Base-by-base conservation (phyloP, 2,113 vertebrate species). In the Eurystomus gularis region DNA sequence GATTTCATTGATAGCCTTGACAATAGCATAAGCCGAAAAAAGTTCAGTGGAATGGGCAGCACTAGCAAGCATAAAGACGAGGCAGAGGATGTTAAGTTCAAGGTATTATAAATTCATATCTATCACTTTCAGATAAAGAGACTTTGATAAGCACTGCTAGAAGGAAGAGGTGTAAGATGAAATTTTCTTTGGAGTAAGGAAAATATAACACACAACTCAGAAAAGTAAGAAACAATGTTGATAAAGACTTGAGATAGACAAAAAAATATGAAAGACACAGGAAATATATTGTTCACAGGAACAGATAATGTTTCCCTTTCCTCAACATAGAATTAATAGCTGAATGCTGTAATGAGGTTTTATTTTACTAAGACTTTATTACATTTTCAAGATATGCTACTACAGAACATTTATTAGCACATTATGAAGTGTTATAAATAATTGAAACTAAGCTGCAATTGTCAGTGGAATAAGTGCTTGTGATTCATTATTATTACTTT, bases 391-490 rank as follows among this genome's bases (percentile, higher is more conserved):
- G 93, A 60, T 60, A 28, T 40, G 26, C 54, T 83, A 77, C 75
- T 94, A 79, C 73, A 91, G 91, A 86, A 94, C 84, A 93, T 88
- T 81, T 96, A 96, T 96, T 95, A 90, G 79, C 52, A 90, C 37
- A 77, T 96, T 94, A 93, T 88, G 54, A 93, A 92, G 79, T 46
- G 60, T 64, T 90, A 93, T 93, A 91, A 97, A 96, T 95, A 96
- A 95, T 94, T 93, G 87, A 95, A 94, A 87, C 44, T 89, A 86
- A 91, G 58, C 82, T 88, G 54, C 40, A 33, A 3, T 60, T 95
- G 61, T 79, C 78, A 88, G 44, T 37, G 73, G 86, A 95, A 6
- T 79, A 91, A 96, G 39, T 75, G 46, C 35, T 82, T 87, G 58
- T 8, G 16, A 87, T 94, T 79, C 70, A 71, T 93, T 70, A 76